Percentiles rank a stretch among this genome's conserved stretches.
Conservation (phyloP, 2,888 invertebrate genomes). For the Papilio gigon region DNA sequence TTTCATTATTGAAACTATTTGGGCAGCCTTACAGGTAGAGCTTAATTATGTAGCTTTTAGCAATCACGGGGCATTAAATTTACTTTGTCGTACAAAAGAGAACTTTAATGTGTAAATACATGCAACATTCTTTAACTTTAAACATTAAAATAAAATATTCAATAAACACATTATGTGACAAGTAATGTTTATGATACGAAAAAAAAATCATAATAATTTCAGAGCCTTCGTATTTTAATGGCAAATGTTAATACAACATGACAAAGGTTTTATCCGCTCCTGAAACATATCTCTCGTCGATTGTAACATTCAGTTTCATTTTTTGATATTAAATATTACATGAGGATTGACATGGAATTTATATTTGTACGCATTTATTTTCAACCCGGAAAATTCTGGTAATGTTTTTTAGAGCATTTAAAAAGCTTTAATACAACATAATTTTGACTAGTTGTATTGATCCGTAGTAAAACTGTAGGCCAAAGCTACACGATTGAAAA, state of each 20-base stretch:
- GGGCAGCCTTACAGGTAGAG: conserved; percentile 37
- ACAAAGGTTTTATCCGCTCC: conserved; percentile 14
- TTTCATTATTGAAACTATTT: conserved; percentile 75
- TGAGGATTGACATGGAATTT: conserved; percentile 11
- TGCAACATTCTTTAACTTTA: conserved; percentile 1
- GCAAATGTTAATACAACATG: conserved; percentile 8
- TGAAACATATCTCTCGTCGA: conserved; percentile 8
- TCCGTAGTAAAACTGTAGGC: too few relatives aligned
- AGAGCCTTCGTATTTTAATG: not conserved
- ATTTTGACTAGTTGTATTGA: not conserved
- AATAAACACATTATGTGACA: not conserved
- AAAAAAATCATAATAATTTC: not conserved
- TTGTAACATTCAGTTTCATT: conserved; percentile 3
- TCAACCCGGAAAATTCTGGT: not conserved
- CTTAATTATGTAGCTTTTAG: conserved; percentile 39
- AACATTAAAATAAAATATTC: not conserved
- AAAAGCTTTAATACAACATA: conserved; percentile 1
- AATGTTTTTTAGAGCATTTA: not conserved
- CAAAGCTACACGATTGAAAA: too few relatives aligned
- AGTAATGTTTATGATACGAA: not conserved
- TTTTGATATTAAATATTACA: conserved; percentile 17
- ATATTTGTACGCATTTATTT: conserved; percentile 12
- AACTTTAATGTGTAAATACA: not conserved
- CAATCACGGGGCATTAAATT: conserved; percentile 33
- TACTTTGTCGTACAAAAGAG: conserved; percentile 15